Evolutionary conservation across 53 echinoderm and acorn worm species (phyloP).

Genomic region (Actinopyga echinites): DNA sequence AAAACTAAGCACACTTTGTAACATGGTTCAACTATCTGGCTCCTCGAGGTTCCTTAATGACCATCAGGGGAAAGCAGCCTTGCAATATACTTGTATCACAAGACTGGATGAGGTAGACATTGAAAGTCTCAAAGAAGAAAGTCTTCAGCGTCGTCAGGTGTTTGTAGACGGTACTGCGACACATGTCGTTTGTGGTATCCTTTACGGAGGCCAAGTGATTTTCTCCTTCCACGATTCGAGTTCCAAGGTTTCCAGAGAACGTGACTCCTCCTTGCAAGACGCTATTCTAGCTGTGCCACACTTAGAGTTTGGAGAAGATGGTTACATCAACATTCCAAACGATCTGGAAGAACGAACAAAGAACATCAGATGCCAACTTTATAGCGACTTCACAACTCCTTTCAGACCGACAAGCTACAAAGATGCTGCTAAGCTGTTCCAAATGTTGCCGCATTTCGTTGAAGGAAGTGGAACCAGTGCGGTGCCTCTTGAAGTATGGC

Average conservation of each 20-base stretch:
- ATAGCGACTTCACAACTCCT: slow-evolving; percentile 17
- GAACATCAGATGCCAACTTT: slow-evolving; percentile 14
- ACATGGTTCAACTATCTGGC: slow-evolving; percentile 36
- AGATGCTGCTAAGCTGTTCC: slow-evolving; percentile 37
- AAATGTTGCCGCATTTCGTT: slow-evolving; percentile 35
- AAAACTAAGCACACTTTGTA: slow-evolving; percentile 44
- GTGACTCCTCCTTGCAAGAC: too few relatives aligned
- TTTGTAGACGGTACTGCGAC: slow-evolving; percentile 50
- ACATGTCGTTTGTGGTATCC: slow-evolving; percentile 52
- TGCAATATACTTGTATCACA: slow-evolving; percentile 46
- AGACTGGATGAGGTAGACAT: slow-evolving; percentile 56
- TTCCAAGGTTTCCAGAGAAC: too few relatives aligned
- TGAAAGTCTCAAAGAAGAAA: slow-evolving; percentile 21
- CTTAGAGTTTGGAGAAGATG: too few relatives aligned
- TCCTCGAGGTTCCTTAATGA: slow-evolving; percentile 50
- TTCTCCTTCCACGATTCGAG: slow-evolving; percentile 45
- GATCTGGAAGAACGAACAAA: not conserved
- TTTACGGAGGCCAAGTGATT: slow-evolving; percentile 58
- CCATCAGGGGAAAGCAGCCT: slow-evolving; percentile 21
- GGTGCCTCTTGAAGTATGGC: slow-evolving; percentile 54
- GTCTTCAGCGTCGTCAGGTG: slow-evolving; percentile 44
- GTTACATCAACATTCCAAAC: not conserved
- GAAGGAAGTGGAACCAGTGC: slow-evolving; percentile 26
- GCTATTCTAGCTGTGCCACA: too few relatives aligned
- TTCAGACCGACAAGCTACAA: slow-evolving; percentile 39